Evolutionary conservation across 1,140 invertebrate genomes (phyloP).

Genomic region (Bombus confusus): DNA sequence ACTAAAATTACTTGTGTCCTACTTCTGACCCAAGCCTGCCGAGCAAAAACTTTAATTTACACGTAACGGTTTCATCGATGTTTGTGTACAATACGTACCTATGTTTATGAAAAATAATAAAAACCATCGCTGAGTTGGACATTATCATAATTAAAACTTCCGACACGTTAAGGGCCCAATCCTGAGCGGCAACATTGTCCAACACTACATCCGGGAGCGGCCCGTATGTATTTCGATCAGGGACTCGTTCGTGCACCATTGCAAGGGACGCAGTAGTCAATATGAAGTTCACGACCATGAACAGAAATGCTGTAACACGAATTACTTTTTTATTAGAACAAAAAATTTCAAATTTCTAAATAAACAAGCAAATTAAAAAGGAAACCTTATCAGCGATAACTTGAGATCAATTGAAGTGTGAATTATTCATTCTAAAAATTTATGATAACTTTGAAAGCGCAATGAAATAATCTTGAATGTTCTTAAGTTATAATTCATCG

Average conservation of each 20-base stretch:
- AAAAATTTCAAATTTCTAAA: not conserved
- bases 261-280: constrained; percentile 88
- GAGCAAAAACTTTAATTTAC: constrained; percentile 4
- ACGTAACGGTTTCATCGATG: not conserved
- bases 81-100: constrained; percentile 82
- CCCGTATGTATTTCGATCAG: constrained; percentile 86
- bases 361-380: not conserved
- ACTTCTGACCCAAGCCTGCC: constrained; percentile 17
- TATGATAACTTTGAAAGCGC: not conserved
- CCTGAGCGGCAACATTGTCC: constrained; percentile 87
- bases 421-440: not conserved
- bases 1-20: constrained; percentile 20
- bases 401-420: not conserved
- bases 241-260: constrained; percentile 92
- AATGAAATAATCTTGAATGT: not conserved
- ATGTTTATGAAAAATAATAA: constrained; percentile 92
- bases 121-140: constrained; percentile 87
- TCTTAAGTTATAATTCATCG: not conserved
- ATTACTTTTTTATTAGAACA: not conserved
- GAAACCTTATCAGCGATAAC: not conserved
- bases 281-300: constrained; percentile 85
- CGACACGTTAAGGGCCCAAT: constrained; percentile 92
- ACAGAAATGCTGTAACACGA: constrained; percentile 83
- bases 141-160: constrained; percentile 93
- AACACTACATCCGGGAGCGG: constrained; percentile 92